Evolutionary conservation across 1,140 invertebrate species (phyloP), one percentile per base, ranked within the genome.

Genomic region (Sitophilus oryzae): DNA sequence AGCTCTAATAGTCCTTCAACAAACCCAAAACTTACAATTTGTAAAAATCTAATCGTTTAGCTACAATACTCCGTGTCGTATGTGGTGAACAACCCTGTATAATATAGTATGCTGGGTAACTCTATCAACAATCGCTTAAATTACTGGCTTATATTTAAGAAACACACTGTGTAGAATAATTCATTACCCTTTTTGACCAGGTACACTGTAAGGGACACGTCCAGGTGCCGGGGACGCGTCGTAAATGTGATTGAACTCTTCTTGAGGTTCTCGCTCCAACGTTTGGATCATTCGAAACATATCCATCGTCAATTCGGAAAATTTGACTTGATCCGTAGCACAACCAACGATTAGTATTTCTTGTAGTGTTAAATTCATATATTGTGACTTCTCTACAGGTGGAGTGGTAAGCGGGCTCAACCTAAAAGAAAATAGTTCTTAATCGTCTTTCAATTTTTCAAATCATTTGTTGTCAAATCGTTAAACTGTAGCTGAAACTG

Each of bases 281-380:
- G 91, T 94, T 76, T 97, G 94, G 36, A 97, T 79, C 85, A 98
- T 96, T 61, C 93, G 79, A 71, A 93, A 98, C 94, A 98, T 98
- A 74, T 98, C 95, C 77, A 98, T 86, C 15, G 95, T 96, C 49
- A 98, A 76, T 74, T 97, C 94, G 62, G 92, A 96, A 76, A 97
- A 97, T 74, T 96, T 96, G n/a, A 94, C 90, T 79, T 97, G 93
- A 69, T 96, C 90, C 62, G 85, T 82, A 65, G 89, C 89, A 70
- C 93, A 95, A 35, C 95, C 94, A 44, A 98, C 85, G 58, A 98
- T 94, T 21, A 97, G 77, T 59, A 95, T 93, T 78, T 98, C 95
- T 77, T 96, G 91, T 15, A 97, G 77, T 34, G 84, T 85, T 48
- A 96, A 77, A 67, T 84, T 87, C 89, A 91, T 91, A 66, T 83